Evolutionary conservation across 2,888 invertebrate species (phyloP).

Genomic region (Mimumesa dahlbomi): DNA sequence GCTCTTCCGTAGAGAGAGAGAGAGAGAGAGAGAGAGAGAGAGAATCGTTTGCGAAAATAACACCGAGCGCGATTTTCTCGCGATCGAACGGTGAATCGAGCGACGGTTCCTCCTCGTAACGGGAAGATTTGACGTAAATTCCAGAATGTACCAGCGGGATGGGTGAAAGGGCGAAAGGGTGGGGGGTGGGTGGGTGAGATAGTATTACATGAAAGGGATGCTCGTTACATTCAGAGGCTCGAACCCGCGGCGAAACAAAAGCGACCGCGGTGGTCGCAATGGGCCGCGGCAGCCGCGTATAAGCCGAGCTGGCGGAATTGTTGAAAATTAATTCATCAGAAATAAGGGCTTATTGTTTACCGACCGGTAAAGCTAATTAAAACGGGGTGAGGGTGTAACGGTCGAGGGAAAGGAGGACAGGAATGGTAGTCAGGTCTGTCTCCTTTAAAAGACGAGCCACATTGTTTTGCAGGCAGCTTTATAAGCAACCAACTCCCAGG

Average conservation of each 20-base stretch:
- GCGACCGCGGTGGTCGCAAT: constrained; percentile 19
- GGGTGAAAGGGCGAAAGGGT: constrained; percentile 33
- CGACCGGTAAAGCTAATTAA: constrained; percentile 60
- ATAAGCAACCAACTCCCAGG: constrained; percentile 28
- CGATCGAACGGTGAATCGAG: too few relatives aligned
- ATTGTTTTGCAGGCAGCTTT: constrained; percentile 44
- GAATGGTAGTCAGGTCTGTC: constrained; percentile 11
- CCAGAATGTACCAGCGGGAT: too few relatives aligned
- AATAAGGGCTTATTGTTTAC: constrained; percentile 66
- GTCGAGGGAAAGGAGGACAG: not conserved
- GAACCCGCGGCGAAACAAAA: constrained; percentile 46
- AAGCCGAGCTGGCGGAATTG: constrained; percentile 44
- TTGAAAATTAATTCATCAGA: constrained; percentile 70
- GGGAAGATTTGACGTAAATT: too few relatives aligned
- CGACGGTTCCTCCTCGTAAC: too few relatives aligned
- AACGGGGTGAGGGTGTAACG: constrained; percentile 26
- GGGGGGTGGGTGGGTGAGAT: constrained; percentile 15
- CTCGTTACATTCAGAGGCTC: constrained; percentile 52
- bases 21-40: too few relatives aligned
- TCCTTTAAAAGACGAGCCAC: constrained; percentile 40
- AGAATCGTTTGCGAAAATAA: too few relatives aligned
- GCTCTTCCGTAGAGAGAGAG: too few relatives aligned
- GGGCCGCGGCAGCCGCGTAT: constrained; percentile 7
- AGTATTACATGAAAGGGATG: constrained; percentile 54
- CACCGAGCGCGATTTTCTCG: too few relatives aligned